These are phyloP conservation scores for Centroberyx gerrardi DNA, from an alignment of 2,797 vertebrate genomes.

Conservation along the genomic window DNA sequence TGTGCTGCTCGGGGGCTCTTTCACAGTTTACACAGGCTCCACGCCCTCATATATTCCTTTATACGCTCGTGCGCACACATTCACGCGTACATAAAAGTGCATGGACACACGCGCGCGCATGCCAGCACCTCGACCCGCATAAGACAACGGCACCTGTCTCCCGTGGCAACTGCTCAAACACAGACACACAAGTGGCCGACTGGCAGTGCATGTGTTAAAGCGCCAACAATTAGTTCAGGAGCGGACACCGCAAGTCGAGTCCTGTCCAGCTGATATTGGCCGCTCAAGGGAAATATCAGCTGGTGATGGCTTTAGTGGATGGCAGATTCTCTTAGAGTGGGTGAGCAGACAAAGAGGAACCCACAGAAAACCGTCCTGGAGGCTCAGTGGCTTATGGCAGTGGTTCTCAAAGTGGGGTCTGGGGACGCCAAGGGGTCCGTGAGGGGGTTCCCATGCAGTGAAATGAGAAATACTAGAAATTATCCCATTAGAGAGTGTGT, in stretches of 20 bases:
- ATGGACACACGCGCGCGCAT: slow-evolving; percentile 42
- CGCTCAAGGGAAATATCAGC: slow-evolving; percentile 3
- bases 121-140: slow-evolving; percentile 19
- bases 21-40: slow-evolving; percentile 76
- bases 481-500: too few species aligned
- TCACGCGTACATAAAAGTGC: slow-evolving; percentile 8
- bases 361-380: too few species aligned
- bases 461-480: too few species aligned
- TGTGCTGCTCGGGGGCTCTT: slow-evolving; percentile 58
- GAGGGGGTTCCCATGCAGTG: too few species aligned
- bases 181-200: slow-evolving; percentile 30
- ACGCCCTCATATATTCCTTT: slow-evolving; percentile 54
- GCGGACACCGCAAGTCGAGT: slow-evolving; percentile 27
- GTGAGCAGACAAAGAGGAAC: too few species aligned
- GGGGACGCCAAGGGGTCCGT: too few species aligned
- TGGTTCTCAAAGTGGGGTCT: neutral
- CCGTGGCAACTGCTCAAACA: slow-evolving; percentile 75
- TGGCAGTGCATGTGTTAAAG: slow-evolving; percentile 49
- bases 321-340: neutral
- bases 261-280: slow-evolving; percentile 10
- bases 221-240: slow-evolving; percentile 43
- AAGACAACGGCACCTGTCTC: slow-evolving; percentile 70
- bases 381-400: too few species aligned
- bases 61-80: slow-evolving; percentile 32
- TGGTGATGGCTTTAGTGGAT: neutral